Conservation (phyloP, 2,797 vertebrate genomes). For the Heterohyrax brucei region DNA sequence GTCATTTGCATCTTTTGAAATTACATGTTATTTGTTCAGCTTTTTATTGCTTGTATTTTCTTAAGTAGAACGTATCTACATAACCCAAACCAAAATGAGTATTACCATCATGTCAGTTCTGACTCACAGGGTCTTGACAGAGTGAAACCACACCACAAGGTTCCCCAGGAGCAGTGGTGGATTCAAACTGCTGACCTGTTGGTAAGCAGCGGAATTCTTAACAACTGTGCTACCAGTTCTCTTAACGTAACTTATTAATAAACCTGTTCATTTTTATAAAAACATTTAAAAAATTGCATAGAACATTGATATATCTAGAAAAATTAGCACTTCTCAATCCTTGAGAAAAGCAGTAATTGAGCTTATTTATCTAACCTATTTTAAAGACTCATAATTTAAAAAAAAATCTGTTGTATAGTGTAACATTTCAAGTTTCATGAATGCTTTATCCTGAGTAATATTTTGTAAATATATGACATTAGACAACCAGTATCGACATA, state of each 20-base stretch:
- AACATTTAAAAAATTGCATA: not conserved
- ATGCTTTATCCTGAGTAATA: slow-evolving; percentile 31
- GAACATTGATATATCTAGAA: not conserved
- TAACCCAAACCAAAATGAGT: not conserved
- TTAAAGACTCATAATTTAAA: slow-evolving; percentile 45
- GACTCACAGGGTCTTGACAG: too few relatives aligned
- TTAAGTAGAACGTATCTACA: not conserved
- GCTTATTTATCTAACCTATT: slow-evolving; percentile 50
- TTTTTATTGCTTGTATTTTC: slow-evolving; percentile 48
- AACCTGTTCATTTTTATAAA: slow-evolving; percentile 9
- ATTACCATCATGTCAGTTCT: too few relatives aligned
- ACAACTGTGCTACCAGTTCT: too few relatives aligned
- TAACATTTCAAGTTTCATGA: not conserved
- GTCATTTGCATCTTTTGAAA: not conserved
- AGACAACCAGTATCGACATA: not conserved
- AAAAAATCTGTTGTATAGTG: not conserved
- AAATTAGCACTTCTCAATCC: slow-evolving; percentile 4
- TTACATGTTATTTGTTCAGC: not conserved
- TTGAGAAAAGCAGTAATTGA: not conserved
- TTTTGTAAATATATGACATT: not conserved
- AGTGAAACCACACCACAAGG: too few relatives aligned
- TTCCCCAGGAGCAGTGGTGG: too few relatives aligned
- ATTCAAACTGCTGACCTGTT: too few relatives aligned
- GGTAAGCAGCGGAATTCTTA: too few relatives aligned
- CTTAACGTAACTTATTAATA: not conserved